A percentile compares a stretch with the other conserved stretches of the same genome.
Conservation (phyloP, 35 echinoderm and acorn worm genomes). For the Amphiura filiformis region DNA sequence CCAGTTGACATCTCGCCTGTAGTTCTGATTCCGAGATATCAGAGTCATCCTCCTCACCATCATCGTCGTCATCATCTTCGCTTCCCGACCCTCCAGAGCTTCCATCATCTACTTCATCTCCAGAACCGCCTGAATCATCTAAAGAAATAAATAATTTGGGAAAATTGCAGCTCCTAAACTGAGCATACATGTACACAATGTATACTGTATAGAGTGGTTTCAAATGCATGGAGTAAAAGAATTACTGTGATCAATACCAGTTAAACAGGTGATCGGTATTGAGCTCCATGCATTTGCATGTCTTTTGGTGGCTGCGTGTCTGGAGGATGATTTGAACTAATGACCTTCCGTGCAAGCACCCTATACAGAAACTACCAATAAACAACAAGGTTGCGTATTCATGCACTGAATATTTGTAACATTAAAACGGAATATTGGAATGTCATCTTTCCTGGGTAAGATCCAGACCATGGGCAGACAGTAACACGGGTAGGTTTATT, state of each 20-base stretch:
- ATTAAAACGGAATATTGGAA: too few species aligned
- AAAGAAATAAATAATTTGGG: not conserved
- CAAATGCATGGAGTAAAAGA: too few species aligned
- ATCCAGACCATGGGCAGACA: too few species aligned
- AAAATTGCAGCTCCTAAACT: not conserved
- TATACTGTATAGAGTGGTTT: too few species aligned
- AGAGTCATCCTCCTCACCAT: slow-evolving; percentile 19
- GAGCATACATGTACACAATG: too few species aligned
- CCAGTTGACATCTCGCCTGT: slow-evolving; percentile 46
- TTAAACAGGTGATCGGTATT: not conserved
- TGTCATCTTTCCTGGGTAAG: too few species aligned
- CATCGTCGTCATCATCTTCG: slow-evolving; percentile 40
- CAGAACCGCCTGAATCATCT: slow-evolving; percentile 31
- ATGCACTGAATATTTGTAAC: too few species aligned
- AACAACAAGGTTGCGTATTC: too few species aligned
- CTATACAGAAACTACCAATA: too few species aligned
- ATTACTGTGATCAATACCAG: not conserved
- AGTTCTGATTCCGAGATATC: slow-evolving; percentile 48
- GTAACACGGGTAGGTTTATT: too few species aligned
- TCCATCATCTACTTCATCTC: slow-evolving; percentile 49
- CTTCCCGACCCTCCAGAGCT: slow-evolving; percentile 37
- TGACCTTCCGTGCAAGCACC: too few species aligned
- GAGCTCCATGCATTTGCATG: not conserved
- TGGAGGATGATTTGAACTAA: not conserved
- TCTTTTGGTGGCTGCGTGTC: not conserved